Conservation (phyloP, 2,797 vertebrate species). For the Acipenser ruthenus region DNA sequence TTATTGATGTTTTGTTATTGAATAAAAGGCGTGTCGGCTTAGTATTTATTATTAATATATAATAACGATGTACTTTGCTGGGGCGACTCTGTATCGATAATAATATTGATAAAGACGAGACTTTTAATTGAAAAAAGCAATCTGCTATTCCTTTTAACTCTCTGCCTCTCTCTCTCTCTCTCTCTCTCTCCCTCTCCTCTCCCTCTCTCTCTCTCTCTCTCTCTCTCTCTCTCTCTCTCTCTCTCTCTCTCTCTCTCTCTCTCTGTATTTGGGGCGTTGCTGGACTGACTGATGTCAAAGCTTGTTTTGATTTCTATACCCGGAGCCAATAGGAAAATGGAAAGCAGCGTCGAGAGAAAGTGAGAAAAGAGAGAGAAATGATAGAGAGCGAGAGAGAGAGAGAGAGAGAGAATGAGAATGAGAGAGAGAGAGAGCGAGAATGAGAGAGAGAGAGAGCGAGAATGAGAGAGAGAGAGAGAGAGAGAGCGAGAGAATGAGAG, state of each 20-base stretch:
- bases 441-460: slow-evolving; percentile 48
- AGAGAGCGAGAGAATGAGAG: slow-evolving; percentile 37
- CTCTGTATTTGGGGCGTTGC: slow-evolving; percentile 34
- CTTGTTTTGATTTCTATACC: slow-evolving; percentile 30
- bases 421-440: slow-evolving; percentile 47
- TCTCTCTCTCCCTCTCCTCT: slow-evolving; percentile 37
- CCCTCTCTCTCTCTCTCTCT: no score
- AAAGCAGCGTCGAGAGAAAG: slow-evolving; percentile 18
- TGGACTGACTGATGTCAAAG: no score
- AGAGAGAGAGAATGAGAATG: slow-evolving; percentile 25
- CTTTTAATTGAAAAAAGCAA: slow-evolving; percentile 41
- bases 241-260: slow-evolving; percentile 17
- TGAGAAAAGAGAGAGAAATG: slow-evolving; percentile 49
- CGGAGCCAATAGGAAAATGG: slow-evolving; percentile 51
- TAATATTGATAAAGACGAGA: slow-evolving; percentile 12
- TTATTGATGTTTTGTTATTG: no score
- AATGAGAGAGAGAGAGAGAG: slow-evolving; percentile 50
- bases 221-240: slow-evolving; percentile 34
- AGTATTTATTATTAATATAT: no score
- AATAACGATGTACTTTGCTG: no score
- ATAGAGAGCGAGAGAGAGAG: slow-evolving; percentile 54
- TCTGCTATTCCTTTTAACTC: slow-evolving; percentile 40
- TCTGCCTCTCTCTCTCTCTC: slow-evolving; percentile 32
- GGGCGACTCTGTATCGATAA: slow-evolving; percentile 18
- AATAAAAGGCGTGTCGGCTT: no score